A percentile compares a stretch with the other conserved stretches of the same genome.
Conservation (phyloP, 2,888 invertebrate genomes). For the Latrodectus hesperus region DNA sequence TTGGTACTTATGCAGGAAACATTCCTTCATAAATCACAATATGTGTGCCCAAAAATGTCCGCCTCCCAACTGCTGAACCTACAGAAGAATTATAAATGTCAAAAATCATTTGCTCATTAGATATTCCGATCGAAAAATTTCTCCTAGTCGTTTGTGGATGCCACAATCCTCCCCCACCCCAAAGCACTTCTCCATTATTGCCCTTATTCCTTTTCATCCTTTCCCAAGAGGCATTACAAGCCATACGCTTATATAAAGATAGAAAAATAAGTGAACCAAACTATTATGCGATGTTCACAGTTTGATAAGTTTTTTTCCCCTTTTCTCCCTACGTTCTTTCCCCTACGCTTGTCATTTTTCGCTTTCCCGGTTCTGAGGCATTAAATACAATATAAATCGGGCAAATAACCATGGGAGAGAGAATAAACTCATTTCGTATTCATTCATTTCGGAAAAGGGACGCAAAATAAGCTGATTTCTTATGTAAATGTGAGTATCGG, state of each 20-base stretch:
- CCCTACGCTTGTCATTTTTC: neutral
- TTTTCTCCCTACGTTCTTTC: neutral
- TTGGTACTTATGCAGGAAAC: too few relatives aligned
- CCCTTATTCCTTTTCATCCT: conserved; percentile 8
- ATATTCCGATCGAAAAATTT: conserved; percentile 20
- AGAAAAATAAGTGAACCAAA: neutral
- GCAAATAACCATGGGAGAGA: neutral
- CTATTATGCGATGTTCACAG: conserved; percentile 12
- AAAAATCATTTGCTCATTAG: conserved; percentile 37
- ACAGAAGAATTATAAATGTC: neutral
- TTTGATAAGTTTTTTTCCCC: neutral
- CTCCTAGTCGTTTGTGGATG: neutral
- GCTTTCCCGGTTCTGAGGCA: too few relatives aligned
- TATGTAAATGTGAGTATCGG: neutral
- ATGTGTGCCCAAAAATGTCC: conserved; percentile 3
- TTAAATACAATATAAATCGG: neutral
- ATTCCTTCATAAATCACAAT: too few relatives aligned
- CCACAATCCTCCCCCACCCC: neutral
- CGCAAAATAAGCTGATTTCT: neutral
- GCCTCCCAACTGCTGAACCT: neutral
- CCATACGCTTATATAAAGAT: neutral
- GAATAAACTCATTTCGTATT: conserved; percentile 40
- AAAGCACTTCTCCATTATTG: conserved; percentile 22
- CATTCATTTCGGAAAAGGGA: conserved; percentile 16
- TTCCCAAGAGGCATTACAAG: neutral